phyloP scores from a whole-genome alignment of 2,113 vertebrate species.

The Microcebus tavaratra region DNA sequence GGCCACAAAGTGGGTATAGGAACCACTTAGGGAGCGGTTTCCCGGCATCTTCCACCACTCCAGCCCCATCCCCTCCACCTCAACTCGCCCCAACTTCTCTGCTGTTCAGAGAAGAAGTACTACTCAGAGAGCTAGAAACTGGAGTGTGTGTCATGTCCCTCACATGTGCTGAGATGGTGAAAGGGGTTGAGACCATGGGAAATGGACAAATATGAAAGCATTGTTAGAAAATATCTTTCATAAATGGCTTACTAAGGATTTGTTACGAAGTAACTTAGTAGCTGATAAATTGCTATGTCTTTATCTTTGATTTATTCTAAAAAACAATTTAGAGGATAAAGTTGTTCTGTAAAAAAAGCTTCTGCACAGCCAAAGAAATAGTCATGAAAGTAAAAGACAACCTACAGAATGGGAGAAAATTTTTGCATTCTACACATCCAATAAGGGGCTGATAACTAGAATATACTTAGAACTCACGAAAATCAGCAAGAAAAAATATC shows the following conservation, averaged over 20 bases:
- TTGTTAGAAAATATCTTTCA: not conserved
- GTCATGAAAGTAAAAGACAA: no score
- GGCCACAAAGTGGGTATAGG: not conserved
- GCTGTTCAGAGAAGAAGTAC: not conserved
- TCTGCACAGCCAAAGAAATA: no score
- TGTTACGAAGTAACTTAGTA: not conserved
- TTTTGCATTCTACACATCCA: no score
- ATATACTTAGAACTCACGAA: no score
- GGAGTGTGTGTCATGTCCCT: not conserved
- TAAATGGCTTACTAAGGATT: slow-evolving; percentile 21
- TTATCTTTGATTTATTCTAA: not conserved
- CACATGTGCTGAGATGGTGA: not conserved
- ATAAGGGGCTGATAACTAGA: no score
- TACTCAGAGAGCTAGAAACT: not conserved
- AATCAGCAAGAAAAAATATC: no score
- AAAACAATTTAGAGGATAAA: not conserved
- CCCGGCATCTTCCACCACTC: not conserved
- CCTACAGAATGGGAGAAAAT: no score
- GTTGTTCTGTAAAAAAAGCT: not conserved
- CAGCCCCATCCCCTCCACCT: not conserved
- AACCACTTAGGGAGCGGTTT: not conserved
- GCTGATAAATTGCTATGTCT: not conserved
- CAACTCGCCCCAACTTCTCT: not conserved
- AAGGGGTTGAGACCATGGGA: not conserved
- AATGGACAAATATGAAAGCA: not conserved